Base-by-base conservation (phyloP, 1,140 invertebrate genomes). In the Triops cancriformis region DNA sequence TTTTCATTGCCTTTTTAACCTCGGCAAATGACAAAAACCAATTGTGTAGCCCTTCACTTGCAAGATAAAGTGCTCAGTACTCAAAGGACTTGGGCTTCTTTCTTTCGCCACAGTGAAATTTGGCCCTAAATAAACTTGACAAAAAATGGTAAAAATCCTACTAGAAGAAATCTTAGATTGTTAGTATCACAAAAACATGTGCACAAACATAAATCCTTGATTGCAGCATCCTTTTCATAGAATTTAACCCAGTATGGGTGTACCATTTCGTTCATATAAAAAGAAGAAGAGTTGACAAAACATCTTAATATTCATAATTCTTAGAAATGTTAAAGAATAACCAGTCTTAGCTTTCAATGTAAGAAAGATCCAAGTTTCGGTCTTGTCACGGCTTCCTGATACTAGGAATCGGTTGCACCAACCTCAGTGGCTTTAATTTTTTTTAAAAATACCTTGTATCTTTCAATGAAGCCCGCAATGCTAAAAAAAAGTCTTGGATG, bases 1-100 rank as follows among this genome's bases (percentile, higher is more conserved):
- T 14, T 64, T 64, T n/a, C 18, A n/a, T 64, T 23, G 51, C 51
- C 18, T 64, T 64, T 64, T 7, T 64, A 14, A 9, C n/a, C 23
- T 64, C 51, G 51, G 51, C 51, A 64, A 64, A n/a, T 18, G 23
- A 18, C 14, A 64, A 64, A 64, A 64, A 64, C n/a, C 51, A 64
- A 64, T 64, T 64, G 51, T 64, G 51, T 18, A 64, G 18, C 51
- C 45, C 51, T 64, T 64, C 51, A 64, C 51, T 64, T 23, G 18
- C 51, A 18, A 64, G 51, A 64, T 64, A 64, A 64, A 64, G 51
- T 64, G 51, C 51, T 64, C 51, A 64, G 23, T 64, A 64, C 51
- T 64, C 51, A n/a, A 64, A 64, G 23, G 51, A 64, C 51, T 23
- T 18, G 23, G 51, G 18, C 51, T 23, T 14, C 23, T 64, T 23